Conservation (phyloP, 2,888 invertebrate species). For the Emesis furor region DNA sequence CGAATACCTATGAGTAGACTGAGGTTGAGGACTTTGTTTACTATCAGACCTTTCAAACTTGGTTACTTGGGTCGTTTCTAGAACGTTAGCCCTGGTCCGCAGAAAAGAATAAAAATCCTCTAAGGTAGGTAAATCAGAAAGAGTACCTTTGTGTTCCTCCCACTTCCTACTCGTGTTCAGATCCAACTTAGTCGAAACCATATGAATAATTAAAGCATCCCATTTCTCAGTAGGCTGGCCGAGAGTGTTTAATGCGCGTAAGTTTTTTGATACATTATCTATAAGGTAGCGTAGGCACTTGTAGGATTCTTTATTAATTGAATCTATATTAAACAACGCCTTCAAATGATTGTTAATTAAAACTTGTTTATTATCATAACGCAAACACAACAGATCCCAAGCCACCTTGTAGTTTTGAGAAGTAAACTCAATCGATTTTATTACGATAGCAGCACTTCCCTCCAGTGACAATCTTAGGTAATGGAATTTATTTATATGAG, state of each 20-base stretch:
- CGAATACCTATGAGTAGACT: not conserved
- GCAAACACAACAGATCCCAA: constrained; percentile 52
- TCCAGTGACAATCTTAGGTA: not conserved
- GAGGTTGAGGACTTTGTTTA: not conserved
- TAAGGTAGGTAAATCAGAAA: constrained; percentile 33
- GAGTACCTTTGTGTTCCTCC: constrained; percentile 48
- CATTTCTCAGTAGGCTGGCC: not conserved
- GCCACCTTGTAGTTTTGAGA: constrained; percentile 43
- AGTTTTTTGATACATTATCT: not conserved
- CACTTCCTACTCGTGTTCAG: constrained; percentile 24
- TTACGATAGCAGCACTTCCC: not conserved
- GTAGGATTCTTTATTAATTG: constrained; percentile 50
- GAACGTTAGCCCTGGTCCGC: constrained; percentile 40
- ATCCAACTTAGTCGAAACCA: not conserved
- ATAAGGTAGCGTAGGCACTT: constrained; percentile 37
- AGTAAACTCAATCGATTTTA: constrained; percentile 6
- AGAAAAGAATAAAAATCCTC: constrained; percentile 43
- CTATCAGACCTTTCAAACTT: not conserved
- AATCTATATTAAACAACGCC: constrained; percentile 42
- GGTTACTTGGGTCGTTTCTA: constrained; percentile 31
- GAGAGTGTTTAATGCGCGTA: not conserved
- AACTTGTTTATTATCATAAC: constrained; percentile 53
- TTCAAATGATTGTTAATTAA: constrained; percentile 58
- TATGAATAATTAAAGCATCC: constrained; percentile 3
- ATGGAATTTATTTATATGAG: not conserved